Conservation (phyloP, 2,888 invertebrate species). For the Stenurella melanura region DNA sequence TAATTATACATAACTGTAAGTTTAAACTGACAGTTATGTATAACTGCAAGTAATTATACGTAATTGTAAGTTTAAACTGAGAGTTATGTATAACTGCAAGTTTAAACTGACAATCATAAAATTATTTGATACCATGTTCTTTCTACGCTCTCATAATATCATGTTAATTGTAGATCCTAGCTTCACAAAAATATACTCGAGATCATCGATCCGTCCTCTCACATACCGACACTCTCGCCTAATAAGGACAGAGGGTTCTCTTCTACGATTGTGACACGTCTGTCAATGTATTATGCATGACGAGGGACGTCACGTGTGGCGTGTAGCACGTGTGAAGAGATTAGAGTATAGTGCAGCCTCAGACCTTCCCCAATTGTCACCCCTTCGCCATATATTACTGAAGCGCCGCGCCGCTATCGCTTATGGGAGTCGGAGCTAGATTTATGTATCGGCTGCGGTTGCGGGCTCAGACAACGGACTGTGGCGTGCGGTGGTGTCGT, state of each 20-base stretch:
- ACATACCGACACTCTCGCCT: conserved; percentile 29
- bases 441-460: conserved; percentile 23
- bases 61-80: too few relatives aligned
- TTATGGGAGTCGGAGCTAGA: background rate
- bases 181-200: background rate
- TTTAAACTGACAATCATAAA: too few relatives aligned
- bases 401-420: background rate
- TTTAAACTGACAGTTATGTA: too few relatives aligned
- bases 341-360: conserved; percentile 20
- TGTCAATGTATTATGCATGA: conserved; percentile 54
- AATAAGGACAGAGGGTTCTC: conserved; percentile 27
- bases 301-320: conserved; percentile 47
- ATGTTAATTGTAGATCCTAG: background rate
- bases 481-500: conserved; percentile 7
- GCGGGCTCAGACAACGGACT: background rate
- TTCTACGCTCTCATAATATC: background rate
- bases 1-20: too few relatives aligned
- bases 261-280: conserved; percentile 42
- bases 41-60: too few relatives aligned
- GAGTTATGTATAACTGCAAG: too few relatives aligned
- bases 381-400: conserved; percentile 31
- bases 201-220: background rate
- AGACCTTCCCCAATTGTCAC: conserved; percentile 40
- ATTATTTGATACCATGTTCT: too few relatives aligned
- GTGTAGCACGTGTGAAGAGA: conserved; percentile 48